Evolutionary conservation across 2,797 vertebrate genomes (phyloP), one percentile per base, ranked within the genome.

Genomic region (Oreochromis grahami): DNA sequence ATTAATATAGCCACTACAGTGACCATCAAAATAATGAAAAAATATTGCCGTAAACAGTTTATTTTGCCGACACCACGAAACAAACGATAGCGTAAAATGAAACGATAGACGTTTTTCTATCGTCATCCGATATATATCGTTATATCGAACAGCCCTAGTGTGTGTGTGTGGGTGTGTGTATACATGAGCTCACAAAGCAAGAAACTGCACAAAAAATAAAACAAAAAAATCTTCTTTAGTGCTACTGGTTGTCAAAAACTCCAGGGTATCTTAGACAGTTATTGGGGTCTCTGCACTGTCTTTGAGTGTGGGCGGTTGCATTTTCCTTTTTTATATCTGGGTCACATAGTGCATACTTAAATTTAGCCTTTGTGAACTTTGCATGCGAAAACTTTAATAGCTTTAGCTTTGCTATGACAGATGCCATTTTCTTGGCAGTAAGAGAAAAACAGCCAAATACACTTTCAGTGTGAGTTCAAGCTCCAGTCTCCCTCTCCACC

Each of bases 401-500:
- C 52, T 26, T 77, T 41, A 36, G 43, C 14, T 76, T 15, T 65
- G 43, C 68, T 74, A n/a, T 50, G 68, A 74, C 43, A 32, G 26
- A 78, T 60, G 45, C 14, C 58, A 51, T 24, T 60, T 70, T 48
- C 50, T 51, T 8, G 65, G 58, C 13, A 32, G 36, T 48, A n/a
- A 50, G 60, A 50, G 53, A 50, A 51, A 72, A 80, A 78, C 51
- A 78, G 19, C 7, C 13, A 2, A 45, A 53, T 52, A 26, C 76
- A 24, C 76, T 9, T 70, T 48, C 17, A 15, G 32, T 29, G 19
- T 50, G 24, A 34, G 32, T 84, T 41, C 10, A 80, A 81, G 78
- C 45, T 48, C 41, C 9, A 48, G 6, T 21, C 68, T 65, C 17
- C 94, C 72, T 52, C 77, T 15, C 84, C 88, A 14, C 90, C 82